These are phyloP conservation scores for Hipposideros armiger DNA, from an alignment of 2,113 vertebrate genomes.

Conservation along the genomic window DNA sequence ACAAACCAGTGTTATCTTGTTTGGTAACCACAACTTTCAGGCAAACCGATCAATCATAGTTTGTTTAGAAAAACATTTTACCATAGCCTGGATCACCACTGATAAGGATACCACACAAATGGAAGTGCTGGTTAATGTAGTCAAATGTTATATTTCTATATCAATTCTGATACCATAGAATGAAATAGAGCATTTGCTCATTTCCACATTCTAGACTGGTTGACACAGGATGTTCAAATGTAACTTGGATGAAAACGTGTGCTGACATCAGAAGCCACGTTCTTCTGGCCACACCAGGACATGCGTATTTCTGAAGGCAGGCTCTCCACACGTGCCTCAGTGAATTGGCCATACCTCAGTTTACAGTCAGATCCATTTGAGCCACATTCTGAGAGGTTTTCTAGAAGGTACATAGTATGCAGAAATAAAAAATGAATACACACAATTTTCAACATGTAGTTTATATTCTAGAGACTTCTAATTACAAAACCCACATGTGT, in stretches of 20 bases:
- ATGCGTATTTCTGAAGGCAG: neutral
- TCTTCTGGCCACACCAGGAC: neutral
- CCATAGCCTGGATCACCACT: neutral
- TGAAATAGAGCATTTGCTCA: neutral
- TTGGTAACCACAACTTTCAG: neutral
- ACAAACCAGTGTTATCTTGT: too few relatives aligned
- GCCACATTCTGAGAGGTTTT: neutral
- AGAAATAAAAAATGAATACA: slow-evolving; percentile 45
- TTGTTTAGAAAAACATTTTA: neutral
- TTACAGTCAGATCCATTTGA: neutral
- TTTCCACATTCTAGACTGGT: neutral
- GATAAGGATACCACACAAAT: neutral
- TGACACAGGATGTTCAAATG: neutral
- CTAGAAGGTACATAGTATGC: neutral
- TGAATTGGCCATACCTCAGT: neutral
- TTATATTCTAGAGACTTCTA: slow-evolving; percentile 47
- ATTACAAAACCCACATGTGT: slow-evolving; percentile 25
- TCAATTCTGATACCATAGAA: neutral
- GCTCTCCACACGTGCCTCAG: neutral
- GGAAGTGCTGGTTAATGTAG: neutral
- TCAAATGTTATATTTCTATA: neutral
- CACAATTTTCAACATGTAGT: neutral
- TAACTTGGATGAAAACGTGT: neutral
- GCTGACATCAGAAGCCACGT: neutral
- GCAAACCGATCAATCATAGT: neutral